Evolutionary conservation across 2,888 invertebrate species (phyloP), one percentile per base, ranked within the genome.

Genomic region (Ectemnius cavifrons): DNA sequence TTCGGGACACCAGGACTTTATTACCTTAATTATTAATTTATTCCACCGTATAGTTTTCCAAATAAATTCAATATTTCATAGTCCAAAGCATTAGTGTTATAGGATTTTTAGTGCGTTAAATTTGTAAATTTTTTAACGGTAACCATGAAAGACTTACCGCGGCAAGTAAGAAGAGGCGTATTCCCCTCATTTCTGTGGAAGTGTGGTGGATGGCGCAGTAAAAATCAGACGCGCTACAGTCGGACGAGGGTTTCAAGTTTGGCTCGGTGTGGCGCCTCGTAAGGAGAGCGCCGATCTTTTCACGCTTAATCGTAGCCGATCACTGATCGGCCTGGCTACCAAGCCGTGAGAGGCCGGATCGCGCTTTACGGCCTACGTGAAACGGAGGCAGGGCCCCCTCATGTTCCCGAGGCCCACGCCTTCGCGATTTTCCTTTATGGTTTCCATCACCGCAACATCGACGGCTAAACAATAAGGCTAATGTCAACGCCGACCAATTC

Each of bases 371-470:
- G 70, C 78, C 81, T 75, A 79, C 80, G 67, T 75, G 65, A 69
- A 71, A 52, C 52, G 63, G 66, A 81, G 67, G 71, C 73, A 75
- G 67, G 79, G 68, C 73, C 73, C 78, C 82, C 71, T 82, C 77
- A 72, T 82, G 78, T 82, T 78, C 67, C 71, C 77, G 72, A 75
- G 79, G 79, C 81, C 78, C 78, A 83, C 86, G 84, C 84, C 82
- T 78, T 84, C 83, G 83, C 83, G 71, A 83, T 84, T 85, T 73
- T 79, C 82, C 75, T 82, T 82, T 82, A 77, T 75, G 63, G 78
- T 75, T 69, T 62, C 52, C n/a, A 37, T 37, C 16, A 14, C 52
- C 52, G 52, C 52, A 6, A 52, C 14, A 14, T 13, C 52, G 16
- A 16, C n/a, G 0, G 52, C 4, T 52, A 52, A 52, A 52, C 52